Base-by-base conservation (phyloP, 2,888 invertebrate genomes). In the Auanema sp. region DNA sequence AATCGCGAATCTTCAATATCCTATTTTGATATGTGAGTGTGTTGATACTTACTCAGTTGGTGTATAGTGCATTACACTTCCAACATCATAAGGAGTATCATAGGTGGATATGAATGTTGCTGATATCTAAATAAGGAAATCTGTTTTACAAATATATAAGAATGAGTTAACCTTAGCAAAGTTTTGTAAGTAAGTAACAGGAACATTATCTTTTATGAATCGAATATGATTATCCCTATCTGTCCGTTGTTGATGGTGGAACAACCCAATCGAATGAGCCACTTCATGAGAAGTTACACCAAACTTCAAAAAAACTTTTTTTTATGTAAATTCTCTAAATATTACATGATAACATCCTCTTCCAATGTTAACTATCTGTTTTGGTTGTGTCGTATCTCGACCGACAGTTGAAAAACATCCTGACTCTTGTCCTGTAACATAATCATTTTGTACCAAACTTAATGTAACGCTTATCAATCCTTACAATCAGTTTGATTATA, bases 61-160 rank as follows among this genome's bases (percentile, higher is more conserved):
- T 12, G 63, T 44, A 23, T 66, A 66, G 40, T 66, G 66, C 66
- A 66, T 66, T 12, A 66, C 66, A 33, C 58, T 58, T 11, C 66
- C 63, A 18, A 60, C 47, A 24, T 65, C 65, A 25, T 65, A 65
- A 5, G 65, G 65, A 10, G 52, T 41, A 33, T 33, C 42, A 43
- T 65, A 65, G 40, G 60, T 61, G 18, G 56, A 21, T 41, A 65
- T 24, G 16, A 47, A 43, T 6, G 25, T 21, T 11, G 14, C 21
- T 8, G 33, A 24, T 18, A 52, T 16, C 52, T 52, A 6, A 21
- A n/a, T n/a, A n/a, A n/a, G n/a, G n/a, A n/a, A n/a, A n/a, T n/a
- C n/a, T n/a, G n/a, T n/a, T n/a, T n/a, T n/a, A n/a, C n/a, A n/a
- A n/a, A n/a, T n/a, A n/a, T n/a, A n/a, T n/a, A n/a, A n/a, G n/a